These are phyloP conservation scores for Drosophila kanekoi DNA, from an alignment of 2,888 invertebrate species.

Conservation along the genomic window DNA sequence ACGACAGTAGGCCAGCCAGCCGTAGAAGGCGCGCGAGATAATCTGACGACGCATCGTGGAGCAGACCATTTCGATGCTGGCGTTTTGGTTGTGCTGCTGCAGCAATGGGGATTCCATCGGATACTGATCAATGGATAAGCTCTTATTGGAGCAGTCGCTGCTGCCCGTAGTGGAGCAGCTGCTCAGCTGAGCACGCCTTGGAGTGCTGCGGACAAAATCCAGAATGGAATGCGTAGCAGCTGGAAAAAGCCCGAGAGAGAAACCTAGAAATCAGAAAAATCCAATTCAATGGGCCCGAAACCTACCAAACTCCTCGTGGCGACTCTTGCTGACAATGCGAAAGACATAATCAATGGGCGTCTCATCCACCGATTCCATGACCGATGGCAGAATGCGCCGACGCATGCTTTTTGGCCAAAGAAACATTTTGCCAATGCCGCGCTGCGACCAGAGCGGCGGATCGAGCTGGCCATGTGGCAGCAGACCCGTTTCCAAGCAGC, in stretches of 20 bases:
- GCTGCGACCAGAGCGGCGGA: constrained; percentile 97
- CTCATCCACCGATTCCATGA: constrained; percentile 87
- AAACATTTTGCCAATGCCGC: constrained; percentile 89
- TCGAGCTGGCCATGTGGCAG: constrained; percentile 96
- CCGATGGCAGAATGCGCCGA: constrained; percentile 89
- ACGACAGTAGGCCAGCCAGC: constrained; percentile 97
- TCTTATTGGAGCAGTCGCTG: constrained; percentile 88
- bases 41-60: constrained; percentile 98
- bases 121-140: constrained; percentile 85
- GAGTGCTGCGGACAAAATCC: constrained; percentile 86
- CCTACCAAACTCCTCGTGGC: constrained; percentile 90
- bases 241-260: constrained; percentile 69
- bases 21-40: constrained; percentile 97
- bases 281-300: not conserved
- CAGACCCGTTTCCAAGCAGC: constrained; percentile 94
- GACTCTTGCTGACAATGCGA: constrained; percentile 92
- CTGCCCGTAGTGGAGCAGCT: constrained; percentile 89
- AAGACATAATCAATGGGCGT: constrained; percentile 93
- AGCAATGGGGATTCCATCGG: constrained; percentile 79
- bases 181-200: constrained; percentile 86
- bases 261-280: not conserved
- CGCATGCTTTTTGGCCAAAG: constrained; percentile 87
- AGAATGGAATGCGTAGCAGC: constrained; percentile 90
- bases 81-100: constrained; percentile 85
- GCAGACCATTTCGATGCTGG: constrained; percentile 92